Evolutionary conservation across 2,797 vertebrate species (phyloP).

Genomic region (Myoxocephalus aenaeus): DNA sequence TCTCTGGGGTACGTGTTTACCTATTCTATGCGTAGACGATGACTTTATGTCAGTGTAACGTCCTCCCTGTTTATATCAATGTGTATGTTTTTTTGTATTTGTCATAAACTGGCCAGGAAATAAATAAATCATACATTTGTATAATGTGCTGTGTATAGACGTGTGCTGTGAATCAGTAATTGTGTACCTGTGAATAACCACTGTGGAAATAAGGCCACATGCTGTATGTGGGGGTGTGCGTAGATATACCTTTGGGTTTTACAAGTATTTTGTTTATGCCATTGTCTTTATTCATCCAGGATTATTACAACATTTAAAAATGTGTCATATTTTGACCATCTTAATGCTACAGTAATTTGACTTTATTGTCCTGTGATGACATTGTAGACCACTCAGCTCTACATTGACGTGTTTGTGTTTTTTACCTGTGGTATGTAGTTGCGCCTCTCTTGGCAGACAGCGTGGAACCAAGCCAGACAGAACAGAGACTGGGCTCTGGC

Average conservation of each 20-base stretch:
- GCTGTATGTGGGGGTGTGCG: neutral
- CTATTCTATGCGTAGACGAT: too few relatives aligned
- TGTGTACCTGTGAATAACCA: neutral
- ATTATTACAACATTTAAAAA: neutral
- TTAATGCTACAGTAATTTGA: neutral
- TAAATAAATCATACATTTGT: too few relatives aligned
- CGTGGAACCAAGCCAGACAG: constrained; percentile 97
- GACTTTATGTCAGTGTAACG: too few relatives aligned
- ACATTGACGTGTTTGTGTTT: constrained; percentile 22
- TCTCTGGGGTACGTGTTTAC: too few relatives aligned
- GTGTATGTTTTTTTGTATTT: too few relatives aligned
- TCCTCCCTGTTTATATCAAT: too few relatives aligned
- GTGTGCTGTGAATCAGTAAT: constrained; percentile 3
- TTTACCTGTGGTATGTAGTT: constrained; percentile 97
- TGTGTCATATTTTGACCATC: neutral
- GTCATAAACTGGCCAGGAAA: too few relatives aligned
- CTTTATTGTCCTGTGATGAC: neutral
- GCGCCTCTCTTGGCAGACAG: constrained; percentile 96
- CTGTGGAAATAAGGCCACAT: neutral
- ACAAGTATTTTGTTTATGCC: neutral
- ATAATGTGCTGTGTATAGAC: too few relatives aligned
- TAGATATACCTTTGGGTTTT: neutral
- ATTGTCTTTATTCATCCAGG: neutral
- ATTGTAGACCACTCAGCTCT: neutral
- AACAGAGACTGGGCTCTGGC: constrained; percentile 92